Conservation (phyloP, 2,113 vertebrate genomes). For the Trogon melanurus region DNA sequence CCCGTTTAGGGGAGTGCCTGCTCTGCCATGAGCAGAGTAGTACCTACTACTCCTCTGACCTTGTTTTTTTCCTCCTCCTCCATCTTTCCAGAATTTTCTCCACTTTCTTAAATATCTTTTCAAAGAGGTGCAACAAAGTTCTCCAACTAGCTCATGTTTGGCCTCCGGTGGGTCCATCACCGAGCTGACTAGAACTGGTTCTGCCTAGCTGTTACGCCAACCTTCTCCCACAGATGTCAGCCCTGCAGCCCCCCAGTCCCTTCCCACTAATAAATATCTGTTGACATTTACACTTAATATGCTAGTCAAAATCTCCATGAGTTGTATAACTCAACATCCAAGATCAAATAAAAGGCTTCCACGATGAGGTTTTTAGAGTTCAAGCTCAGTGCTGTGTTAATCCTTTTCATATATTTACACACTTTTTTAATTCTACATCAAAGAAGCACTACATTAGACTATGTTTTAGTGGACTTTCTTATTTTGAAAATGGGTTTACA, state of each 20-base stretch:
- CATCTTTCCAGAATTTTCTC: background rate
- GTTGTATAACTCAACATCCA: background rate
- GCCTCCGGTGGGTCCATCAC: background rate
- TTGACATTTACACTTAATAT: background rate
- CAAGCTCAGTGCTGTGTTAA: background rate
- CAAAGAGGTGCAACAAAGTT: background rate
- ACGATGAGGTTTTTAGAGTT: background rate
- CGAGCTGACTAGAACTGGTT: background rate
- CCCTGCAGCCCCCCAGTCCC: background rate
- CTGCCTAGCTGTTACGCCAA: background rate
- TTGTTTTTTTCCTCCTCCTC: background rate
- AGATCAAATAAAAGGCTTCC: background rate
- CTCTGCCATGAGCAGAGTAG: background rate
- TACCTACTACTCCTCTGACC: background rate
- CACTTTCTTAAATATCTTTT: background rate
- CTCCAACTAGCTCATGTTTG: background rate
- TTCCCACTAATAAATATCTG: background rate
- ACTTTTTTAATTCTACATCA: background rate
- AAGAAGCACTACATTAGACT: background rate
- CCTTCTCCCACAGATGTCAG: background rate
- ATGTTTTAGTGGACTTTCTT: background rate
- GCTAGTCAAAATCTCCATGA: background rate
- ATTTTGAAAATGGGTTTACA: background rate
- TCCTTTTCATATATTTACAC: background rate
- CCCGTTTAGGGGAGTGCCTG: background rate